phyloP scores from a whole-genome alignment of 2,888 invertebrate genomes.

The Blastobasis adustella region DNA sequence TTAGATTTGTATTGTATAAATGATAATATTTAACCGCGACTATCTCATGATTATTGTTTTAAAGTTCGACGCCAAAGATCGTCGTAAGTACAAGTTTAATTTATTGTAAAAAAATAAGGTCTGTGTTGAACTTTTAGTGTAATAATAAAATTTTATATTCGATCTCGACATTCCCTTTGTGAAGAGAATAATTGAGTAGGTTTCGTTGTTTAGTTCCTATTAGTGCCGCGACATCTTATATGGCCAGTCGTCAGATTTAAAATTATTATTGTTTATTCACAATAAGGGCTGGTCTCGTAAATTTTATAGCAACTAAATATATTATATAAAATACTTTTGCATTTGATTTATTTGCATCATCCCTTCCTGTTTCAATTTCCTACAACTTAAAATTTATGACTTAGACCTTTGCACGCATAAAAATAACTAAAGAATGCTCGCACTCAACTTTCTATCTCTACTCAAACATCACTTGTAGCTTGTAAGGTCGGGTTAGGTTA shows the following conservation, averaged over 20 bases:
- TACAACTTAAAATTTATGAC: too few relatives aligned
- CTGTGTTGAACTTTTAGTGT: conserved; percentile 38
- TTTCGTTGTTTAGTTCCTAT: conserved; percentile 31
- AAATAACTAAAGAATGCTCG: too few relatives aligned
- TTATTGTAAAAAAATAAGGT: conserved; percentile 24
- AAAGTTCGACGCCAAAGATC: conserved; percentile 64
- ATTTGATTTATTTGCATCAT: not conserved
- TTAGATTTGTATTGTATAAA: conserved; percentile 1
- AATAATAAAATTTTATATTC: conserved; percentile 28
- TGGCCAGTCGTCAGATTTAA: conserved; percentile 19
- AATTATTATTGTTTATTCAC: conserved; percentile 13
- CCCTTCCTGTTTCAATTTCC: too few relatives aligned
- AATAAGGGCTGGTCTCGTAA: conserved; percentile 24
- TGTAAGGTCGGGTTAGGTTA: too few relatives aligned
- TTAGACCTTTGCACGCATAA: too few relatives aligned
- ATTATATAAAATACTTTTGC: not conserved
- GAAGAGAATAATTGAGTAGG: conserved; percentile 35
- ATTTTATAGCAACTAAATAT: too few relatives aligned
- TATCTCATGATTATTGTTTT: conserved; percentile 31
- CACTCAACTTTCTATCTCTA: too few relatives aligned
- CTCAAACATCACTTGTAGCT: too few relatives aligned
- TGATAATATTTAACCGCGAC: conserved; percentile 19
- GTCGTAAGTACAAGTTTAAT: conserved; percentile 43
- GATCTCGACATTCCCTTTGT: conserved; percentile 65
- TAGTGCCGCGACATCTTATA: conserved; percentile 32